Conservation (phyloP, 2,888 invertebrate genomes). For the Cheilosia vulpina region DNA sequence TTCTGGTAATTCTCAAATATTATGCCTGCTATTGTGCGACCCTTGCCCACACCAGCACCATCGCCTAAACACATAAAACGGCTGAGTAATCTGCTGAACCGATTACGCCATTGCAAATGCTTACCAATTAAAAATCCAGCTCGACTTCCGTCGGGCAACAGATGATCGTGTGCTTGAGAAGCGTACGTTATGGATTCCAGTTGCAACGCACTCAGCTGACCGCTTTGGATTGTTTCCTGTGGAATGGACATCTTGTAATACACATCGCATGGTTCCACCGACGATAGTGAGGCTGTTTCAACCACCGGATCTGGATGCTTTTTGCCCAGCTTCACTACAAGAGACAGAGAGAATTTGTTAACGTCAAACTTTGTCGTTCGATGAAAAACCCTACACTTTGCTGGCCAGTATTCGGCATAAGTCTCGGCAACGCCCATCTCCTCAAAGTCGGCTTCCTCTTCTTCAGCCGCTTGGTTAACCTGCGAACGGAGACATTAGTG, state of each 20-base stretch:
- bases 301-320: slow-evolving; percentile 99
- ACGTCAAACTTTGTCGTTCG: background rate
- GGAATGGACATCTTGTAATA: slow-evolving; percentile 94
- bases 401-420: slow-evolving; percentile 98
- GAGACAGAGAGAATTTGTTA: background rate
- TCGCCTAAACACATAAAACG: slow-evolving; percentile 87
- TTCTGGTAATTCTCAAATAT: slow-evolving; percentile 98
- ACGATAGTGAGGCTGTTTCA: slow-evolving; percentile 98
- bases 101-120: background rate
- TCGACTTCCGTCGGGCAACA: slow-evolving; percentile 93
- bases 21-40: slow-evolving; percentile 98
- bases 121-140: slow-evolving; percentile 97
- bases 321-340: slow-evolving; percentile 93
- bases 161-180: slow-evolving; percentile 97
- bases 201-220: slow-evolving; percentile 96
- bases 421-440: slow-evolving; percentile 99
- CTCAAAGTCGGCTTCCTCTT: slow-evolving; percentile 95
- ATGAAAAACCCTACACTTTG: slow-evolving; percentile 89
- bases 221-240: slow-evolving; percentile 91
- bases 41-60: slow-evolving; percentile 99
- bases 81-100: background rate
- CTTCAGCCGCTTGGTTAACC: slow-evolving; percentile 83
- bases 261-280: slow-evolving; percentile 97
- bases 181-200: slow-evolving; percentile 98
- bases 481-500: slow-evolving; percentile 1